phyloP scores from a whole-genome alignment of 2,888 invertebrate genomes.

The Cephus sareptanus region DNA sequence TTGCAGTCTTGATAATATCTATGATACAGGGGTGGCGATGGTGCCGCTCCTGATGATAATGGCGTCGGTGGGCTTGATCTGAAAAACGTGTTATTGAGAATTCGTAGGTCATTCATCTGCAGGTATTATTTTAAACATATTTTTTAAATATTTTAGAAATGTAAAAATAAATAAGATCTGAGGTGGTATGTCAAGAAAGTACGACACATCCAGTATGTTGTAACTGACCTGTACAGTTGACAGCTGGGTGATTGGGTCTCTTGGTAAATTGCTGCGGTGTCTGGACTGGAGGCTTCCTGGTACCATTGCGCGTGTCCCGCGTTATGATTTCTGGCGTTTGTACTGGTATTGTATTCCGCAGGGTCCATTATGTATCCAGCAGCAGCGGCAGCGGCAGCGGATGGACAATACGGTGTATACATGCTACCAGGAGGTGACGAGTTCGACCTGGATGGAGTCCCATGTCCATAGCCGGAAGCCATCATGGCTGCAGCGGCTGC shows the following conservation, averaged over 20 bases:
- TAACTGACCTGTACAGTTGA: constrained; percentile 58
- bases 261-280: constrained; percentile 59
- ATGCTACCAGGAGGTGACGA: constrained; percentile 56
- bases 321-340: constrained; percentile 51
- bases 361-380: constrained; percentile 63
- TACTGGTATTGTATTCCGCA: constrained; percentile 52
- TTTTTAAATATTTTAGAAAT: no score
- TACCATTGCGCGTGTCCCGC: constrained; percentile 60
- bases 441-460: constrained; percentile 50
- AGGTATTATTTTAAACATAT: no score
- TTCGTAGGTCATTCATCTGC: no score
- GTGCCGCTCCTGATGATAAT: constrained; percentile 58
- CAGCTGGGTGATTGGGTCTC: constrained; percentile 63
- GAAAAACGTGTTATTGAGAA: constrained; percentile 18
- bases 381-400: constrained; percentile 22
- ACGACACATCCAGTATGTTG: background rate
- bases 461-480: constrained; percentile 58
- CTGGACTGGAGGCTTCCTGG: constrained; percentile 62
- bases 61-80: constrained; percentile 64
- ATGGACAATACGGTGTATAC: constrained; percentile 58
- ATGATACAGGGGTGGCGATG: constrained; percentile 59
- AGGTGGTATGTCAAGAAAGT: no score
- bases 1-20: constrained; percentile 65
- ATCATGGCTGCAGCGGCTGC: constrained; percentile 60
- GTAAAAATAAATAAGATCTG: no score